These are phyloP conservation scores for Gallinago nigripennis DNA, from an alignment of 2,797 vertebrate genomes.

Conservation along the genomic window DNA sequence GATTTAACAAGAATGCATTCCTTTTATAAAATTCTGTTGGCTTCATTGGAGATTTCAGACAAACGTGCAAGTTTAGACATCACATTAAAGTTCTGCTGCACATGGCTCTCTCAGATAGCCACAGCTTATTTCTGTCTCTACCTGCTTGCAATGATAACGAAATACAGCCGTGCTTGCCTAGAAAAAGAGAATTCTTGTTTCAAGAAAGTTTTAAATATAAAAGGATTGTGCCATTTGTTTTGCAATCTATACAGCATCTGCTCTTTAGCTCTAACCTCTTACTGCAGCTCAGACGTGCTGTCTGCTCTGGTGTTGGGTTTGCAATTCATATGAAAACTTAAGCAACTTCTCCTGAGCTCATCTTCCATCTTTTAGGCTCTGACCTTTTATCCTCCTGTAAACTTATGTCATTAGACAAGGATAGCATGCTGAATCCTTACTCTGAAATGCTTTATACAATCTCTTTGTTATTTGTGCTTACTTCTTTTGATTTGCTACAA, in stretches of 20 bases:
- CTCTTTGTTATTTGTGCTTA: neutral
- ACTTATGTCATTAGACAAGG: neutral
- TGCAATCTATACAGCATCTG: neutral
- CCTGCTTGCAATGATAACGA: neutral
- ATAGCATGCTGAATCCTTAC: neutral
- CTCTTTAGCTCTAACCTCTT: neutral
- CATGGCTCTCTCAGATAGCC: neutral
- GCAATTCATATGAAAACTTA: neutral
- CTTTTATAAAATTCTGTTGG: neutral
- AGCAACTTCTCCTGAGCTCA: neutral
- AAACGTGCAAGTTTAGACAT: neutral
- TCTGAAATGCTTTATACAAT: neutral
- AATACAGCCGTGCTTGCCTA: neutral
- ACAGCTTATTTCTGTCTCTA: neutral
- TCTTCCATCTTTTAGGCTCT: neutral
- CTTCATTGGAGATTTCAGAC: neutral
- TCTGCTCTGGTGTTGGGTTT: neutral
- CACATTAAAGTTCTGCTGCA: neutral
- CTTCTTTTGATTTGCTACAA: neutral
- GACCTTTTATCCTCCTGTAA: neutral
- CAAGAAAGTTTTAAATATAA: neutral
- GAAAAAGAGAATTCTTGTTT: neutral
- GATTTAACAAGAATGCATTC: neutral
- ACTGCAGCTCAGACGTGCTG: neutral
- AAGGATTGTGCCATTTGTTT: neutral